Evolutionary conservation across 2,113 vertebrate genomes (phyloP).

Genomic region (Typhlomys cinereus): DNA sequence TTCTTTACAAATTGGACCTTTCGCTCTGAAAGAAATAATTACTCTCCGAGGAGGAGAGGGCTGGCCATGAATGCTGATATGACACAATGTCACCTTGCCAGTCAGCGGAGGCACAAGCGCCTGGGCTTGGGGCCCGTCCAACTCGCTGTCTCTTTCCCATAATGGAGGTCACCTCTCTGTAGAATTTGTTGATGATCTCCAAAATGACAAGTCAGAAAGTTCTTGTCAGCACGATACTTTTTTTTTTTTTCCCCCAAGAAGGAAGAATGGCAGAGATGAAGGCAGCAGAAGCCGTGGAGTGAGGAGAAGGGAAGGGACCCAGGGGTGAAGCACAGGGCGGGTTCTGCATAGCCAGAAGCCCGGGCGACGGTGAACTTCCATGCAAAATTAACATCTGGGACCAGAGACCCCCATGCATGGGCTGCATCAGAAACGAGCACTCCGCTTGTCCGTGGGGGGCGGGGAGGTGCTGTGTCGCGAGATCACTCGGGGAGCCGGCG

Average conservation of each 20-base stretch:
- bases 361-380: background rate
- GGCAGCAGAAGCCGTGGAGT: background rate
- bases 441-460: rapidly evolving
- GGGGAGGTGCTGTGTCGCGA: no score
- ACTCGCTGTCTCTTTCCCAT: constrained; percentile 71
- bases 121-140: constrained; percentile 79
- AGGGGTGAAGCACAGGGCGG: constrained; percentile 58
- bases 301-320: constrained; percentile 60
- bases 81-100: constrained; percentile 96
- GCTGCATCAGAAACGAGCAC: background rate
- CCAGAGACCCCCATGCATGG: rapidly evolving
- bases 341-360: constrained; percentile 34
- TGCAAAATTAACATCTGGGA: constrained; percentile 33
- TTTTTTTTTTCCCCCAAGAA: constrained; percentile 46
- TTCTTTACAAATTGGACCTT: constrained; percentile 94
- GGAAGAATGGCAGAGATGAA: constrained; percentile 50
- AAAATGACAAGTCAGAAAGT: constrained; percentile 78
- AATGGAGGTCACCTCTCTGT: constrained; percentile 85
- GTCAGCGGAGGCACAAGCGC: constrained; percentile 75
- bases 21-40: constrained; percentile 92
- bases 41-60: constrained; percentile 90
- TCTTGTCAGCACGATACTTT: constrained; percentile 77
- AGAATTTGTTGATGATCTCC: constrained; percentile 81
- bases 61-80: constrained; percentile 90
- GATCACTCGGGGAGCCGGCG: rapidly evolving